Base-by-base conservation (phyloP, 2,113 vertebrate genomes). In the Takifugu flavidus region DNA sequence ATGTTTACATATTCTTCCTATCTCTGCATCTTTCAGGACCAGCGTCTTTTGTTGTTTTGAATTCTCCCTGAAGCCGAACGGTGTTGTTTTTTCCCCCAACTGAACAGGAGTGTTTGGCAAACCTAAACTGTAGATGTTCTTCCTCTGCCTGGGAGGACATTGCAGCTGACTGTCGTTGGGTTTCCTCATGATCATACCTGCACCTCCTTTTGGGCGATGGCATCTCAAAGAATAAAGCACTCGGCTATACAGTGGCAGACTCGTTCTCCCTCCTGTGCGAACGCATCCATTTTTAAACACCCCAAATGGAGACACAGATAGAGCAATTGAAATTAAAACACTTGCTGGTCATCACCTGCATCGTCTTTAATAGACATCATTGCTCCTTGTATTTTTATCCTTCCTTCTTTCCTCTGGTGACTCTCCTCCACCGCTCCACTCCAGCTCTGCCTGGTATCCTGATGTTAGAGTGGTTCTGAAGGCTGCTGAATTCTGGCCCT, bases 401-500 rank as follows among this genome's bases (percentile, higher is more conserved):
- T 49, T 25, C 4, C 28, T 49, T 20, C 20, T 62, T 39, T 45
- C 65, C 15, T 47, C 13, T 44, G 39, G 39, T 47, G 50, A 56
- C 61, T 54, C 59, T 46, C 27, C 61, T 46, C 54, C 54, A 31
- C 49, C 27, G 26, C 51, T 26, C 64, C 72, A 25, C 49, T 61
- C 55, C 60, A 31, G 56, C 62, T 62, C 34, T 11, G 7, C 34
- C 8, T 43, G 2, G 70, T 61, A 70, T 79, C 76, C 63, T 62
- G 58, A 42, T 53, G 56, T 56, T 46, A 73, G 67, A 75, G 79
- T 59, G 67, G 76, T 72, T 72, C 67, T 60, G 65, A 87, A 74
- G 39, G 70, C 62, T 82, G 76, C 72, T 71, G 74, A 78, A 78
- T 77, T 77, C 70, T 89, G 82, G 80, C 79, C 77, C 62, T 81